These are phyloP conservation scores for Spondyliosoma cantharus DNA, from an alignment of 2,797 vertebrate genomes.

Conservation along the genomic window DNA sequence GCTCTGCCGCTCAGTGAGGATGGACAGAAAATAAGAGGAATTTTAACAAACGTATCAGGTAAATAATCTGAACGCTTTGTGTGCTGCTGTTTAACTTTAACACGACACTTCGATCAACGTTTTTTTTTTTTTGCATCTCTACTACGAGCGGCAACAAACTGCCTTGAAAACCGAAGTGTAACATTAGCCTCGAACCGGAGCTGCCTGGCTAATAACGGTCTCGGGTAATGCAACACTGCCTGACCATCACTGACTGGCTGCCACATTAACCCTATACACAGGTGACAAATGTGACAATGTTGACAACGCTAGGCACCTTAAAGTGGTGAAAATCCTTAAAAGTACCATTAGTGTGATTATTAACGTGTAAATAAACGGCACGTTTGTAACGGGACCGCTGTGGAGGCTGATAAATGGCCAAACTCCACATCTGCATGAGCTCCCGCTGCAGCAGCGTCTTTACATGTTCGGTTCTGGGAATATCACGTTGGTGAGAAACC, in stretches of 20 bases:
- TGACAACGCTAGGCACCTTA: background rate
- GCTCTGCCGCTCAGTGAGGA: slow-evolving; percentile 70
- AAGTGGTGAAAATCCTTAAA: slow-evolving; percentile 26
- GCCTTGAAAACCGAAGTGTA: slow-evolving; percentile 30
- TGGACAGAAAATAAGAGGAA: slow-evolving; percentile 76
- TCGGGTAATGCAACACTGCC: slow-evolving; percentile 75
- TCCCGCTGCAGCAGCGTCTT: slow-evolving; percentile 67
- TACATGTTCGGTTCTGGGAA: slow-evolving; percentile 48
- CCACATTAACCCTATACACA: slow-evolving; percentile 54
- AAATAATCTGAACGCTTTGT: slow-evolving; percentile 29
- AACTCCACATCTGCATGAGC: slow-evolving; percentile 72
- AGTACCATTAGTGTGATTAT: background rate
- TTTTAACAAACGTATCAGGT: slow-evolving; percentile 75
- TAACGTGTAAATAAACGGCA: background rate
- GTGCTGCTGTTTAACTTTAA: slow-evolving; percentile 17
- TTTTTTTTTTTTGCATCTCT: slow-evolving; percentile 2
- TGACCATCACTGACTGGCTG: slow-evolving; percentile 68
- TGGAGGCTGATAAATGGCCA: slow-evolving; percentile 20
- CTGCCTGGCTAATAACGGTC: slow-evolving; percentile 55
- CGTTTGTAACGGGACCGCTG: background rate
- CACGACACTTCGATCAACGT: slow-evolving; percentile 27
- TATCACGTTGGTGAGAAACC: slow-evolving; percentile 64
- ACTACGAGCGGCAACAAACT: slow-evolving; percentile 21
- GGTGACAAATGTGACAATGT: slow-evolving; percentile 73
- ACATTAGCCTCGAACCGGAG: slow-evolving; percentile 47